phyloP scores from a whole-genome alignment of 2,113 vertebrate genomes.

The human region GRCh38 chr3:146039001-146039500 shows the following conservation, averaged over 20 bases:
- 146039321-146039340: background rate
- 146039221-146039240: background rate
- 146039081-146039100: background rate
- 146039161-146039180: background rate
- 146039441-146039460: background rate
- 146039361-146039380: background rate
- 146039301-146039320: background rate
- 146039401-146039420: background rate
- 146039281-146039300: too few species aligned
- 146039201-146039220: background rate
- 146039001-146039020: background rate
- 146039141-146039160: background rate
- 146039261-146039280: background rate
- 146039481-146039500: background rate
- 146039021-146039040: background rate
- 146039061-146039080: background rate
- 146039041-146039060: background rate
- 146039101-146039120: background rate
- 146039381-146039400: background rate
- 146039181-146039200: background rate
- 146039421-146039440: background rate
- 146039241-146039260: too few species aligned
- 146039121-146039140: background rate
- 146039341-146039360: background rate
- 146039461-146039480: background rate